phyloP scores from a whole-genome alignment of 2,888 invertebrate species.

The Polia nebulosa region DNA sequence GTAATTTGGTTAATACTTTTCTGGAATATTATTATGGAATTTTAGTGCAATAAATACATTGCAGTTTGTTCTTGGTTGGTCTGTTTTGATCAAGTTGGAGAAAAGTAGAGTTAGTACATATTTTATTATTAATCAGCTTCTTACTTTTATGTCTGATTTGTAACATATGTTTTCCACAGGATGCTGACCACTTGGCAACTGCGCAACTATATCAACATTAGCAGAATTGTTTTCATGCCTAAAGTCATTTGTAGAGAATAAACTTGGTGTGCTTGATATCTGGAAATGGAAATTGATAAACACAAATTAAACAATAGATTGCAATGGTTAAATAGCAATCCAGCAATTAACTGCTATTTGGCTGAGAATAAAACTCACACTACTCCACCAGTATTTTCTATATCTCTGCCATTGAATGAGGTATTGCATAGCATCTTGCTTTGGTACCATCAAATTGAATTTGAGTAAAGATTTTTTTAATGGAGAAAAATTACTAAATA shows the following conservation, averaged over 20 bases:
- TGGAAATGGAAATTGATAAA: slow-evolving; percentile 71
- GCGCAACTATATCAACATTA: slow-evolving; percentile 92
- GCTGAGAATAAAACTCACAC: slow-evolving; percentile 84
- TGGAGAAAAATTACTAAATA: slow-evolving; percentile 62
- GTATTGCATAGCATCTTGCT: slow-evolving; percentile 90
- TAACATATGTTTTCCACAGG: slow-evolving; percentile 92
- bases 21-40: slow-evolving; percentile 41
- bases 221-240: slow-evolving; percentile 83
- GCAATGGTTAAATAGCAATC: slow-evolving; percentile 5
- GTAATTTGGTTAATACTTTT: slow-evolving; percentile 74
- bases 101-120: background rate
- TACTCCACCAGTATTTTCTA: slow-evolving; percentile 96
- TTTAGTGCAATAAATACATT: background rate
- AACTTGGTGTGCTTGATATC: slow-evolving; percentile 94
- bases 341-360: background rate
- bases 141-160: slow-evolving; percentile 70
- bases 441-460: slow-evolving; percentile 85
- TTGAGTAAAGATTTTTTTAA: slow-evolving; percentile 73
- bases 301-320: background rate
- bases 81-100: background rate
- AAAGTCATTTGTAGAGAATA: slow-evolving; percentile 92
- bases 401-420: slow-evolving; percentile 95
- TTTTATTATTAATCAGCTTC: slow-evolving; percentile 29
- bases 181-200: slow-evolving; percentile 92
- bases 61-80: background rate